Conservation (phyloP, 2,888 invertebrate genomes). For the Lepetodrilus schrolli region DNA sequence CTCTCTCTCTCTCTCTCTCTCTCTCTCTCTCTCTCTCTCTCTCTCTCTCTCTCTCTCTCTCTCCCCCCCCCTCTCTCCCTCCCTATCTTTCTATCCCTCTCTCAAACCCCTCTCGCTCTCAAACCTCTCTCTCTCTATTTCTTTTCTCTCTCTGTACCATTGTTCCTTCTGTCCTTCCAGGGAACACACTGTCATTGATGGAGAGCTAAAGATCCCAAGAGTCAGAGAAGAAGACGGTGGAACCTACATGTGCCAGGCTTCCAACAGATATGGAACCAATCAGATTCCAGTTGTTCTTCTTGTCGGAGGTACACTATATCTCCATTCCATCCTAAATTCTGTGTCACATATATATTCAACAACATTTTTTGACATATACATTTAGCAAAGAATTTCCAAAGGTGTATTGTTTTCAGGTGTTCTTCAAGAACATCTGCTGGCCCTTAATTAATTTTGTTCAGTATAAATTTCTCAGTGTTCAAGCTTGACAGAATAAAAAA, state of each 20-base stretch:
- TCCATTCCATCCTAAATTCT: not conserved
- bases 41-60: not conserved
- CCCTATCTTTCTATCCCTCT: too few species aligned
- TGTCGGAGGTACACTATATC: constrained; percentile 58
- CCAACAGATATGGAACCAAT: constrained; percentile 80
- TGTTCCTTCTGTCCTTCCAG: constrained; percentile 50
- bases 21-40: not conserved
- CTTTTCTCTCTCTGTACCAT: not conserved
- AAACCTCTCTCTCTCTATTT: not conserved
- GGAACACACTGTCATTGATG: constrained; percentile 66
- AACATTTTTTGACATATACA: too few species aligned
- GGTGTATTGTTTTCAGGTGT: too few species aligned
- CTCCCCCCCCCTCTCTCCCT: not conserved
- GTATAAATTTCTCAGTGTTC: too few species aligned
- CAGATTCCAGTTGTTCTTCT: constrained; percentile 79
- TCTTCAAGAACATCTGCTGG: too few species aligned
- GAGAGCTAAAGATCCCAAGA: constrained; percentile 79
- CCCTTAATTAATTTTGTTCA: too few species aligned
- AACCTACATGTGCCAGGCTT: constrained; percentile 88
- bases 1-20: not conserved
- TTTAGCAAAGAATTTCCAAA: too few species aligned
- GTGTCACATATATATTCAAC: too few species aligned
- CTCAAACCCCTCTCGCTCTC: not conserved
- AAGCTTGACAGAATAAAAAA: too few species aligned
- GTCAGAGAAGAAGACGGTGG: constrained; percentile 90